Evolutionary conservation across 1,140 invertebrate genomes (phyloP), one percentile per base, ranked within the genome.

Genomic region (Eriocheir sinensis): DNA sequence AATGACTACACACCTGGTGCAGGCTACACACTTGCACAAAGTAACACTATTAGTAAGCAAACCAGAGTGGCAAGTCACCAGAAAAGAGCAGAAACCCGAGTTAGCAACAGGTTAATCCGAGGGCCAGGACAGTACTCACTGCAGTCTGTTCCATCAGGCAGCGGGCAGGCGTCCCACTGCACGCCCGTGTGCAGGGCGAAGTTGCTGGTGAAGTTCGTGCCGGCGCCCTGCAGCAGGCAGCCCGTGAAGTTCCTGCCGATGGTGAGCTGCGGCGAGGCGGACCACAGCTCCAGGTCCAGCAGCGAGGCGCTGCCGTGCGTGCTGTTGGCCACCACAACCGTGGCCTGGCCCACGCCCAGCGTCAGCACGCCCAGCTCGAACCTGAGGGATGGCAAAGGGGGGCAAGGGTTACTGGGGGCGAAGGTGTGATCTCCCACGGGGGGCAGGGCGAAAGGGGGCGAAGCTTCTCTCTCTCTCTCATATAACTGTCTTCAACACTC

Each of bases 171-270:
- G 15, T 98, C 98, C 96, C 98, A 98, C 9, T 97, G 96, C 3
- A 98, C 98, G 96, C 98, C 98, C 96, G 97, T 97, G 41, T 97
- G 97, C 89, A 97, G 96, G 44, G 97, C 97, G n/a, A 95, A 95
- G 79, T 97, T 96, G 81, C 97, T 97, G 27, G 97, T 98, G 96
- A 99, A 98, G 95, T 98, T 97, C 32, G 99, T 97, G 91, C 98
- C 98, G 6, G 98, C 98, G 27, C 98, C 98, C 97, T 98, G 98
- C 93, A 98, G 97, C 41, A 99, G 97, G 96, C 98, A 99, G 92
- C 98, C 98, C 96, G 97, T 97, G 97, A 98, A 98, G 94, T 98
- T 98, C 9, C 93, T 85, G 40, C 98, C 98, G 93, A 99, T 97
- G 95, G 98, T 97, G 95, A 98, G 96, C 83, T 97, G 97, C 91